phyloP scores from a whole-genome alignment of 2,888 invertebrate genomes.

The Bursaphelenchus okinawaensis region DNA sequence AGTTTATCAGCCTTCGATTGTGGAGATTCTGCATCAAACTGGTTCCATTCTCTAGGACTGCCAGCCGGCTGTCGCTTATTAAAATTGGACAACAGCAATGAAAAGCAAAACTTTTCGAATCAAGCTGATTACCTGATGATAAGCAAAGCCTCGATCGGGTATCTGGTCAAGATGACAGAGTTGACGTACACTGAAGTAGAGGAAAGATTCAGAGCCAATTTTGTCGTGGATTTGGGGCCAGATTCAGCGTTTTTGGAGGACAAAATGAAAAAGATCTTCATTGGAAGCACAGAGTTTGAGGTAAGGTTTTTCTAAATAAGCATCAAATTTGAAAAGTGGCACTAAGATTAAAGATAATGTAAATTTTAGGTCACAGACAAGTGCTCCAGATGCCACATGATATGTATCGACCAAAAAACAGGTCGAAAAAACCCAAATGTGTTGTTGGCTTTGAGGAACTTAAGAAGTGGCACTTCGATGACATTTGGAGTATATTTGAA shows the following conservation, averaged over 20 bases:
- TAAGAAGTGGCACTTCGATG: constrained; percentile 38
- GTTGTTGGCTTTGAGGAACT: constrained; percentile 55
- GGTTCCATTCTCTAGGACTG: constrained; percentile 73
- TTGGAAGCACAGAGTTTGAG: constrained; percentile 63
- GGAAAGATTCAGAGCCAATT: constrained; percentile 81
- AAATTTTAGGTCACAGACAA: constrained; percentile 63
- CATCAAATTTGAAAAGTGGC: not conserved
- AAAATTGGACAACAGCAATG: constrained; percentile 21
- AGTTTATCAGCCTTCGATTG: constrained; percentile 75
- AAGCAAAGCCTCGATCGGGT: constrained; percentile 70
- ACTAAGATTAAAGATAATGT: not conserved
- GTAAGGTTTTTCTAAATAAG: constrained; percentile 21
- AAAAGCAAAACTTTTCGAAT: constrained; percentile 65
- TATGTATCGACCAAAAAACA: constrained; percentile 82
- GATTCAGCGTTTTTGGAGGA: constrained; percentile 72
- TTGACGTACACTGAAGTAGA: constrained; percentile 57
- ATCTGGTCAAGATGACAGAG: constrained; percentile 64
- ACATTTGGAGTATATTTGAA: constrained; percentile 47
- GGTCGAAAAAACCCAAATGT: constrained; percentile 65
- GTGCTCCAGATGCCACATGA: constrained; percentile 88
- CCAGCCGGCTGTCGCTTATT: constrained; percentile 64
- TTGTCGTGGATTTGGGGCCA: constrained; percentile 66
- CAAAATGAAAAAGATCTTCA: constrained; percentile 66
- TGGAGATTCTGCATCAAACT: constrained; percentile 73
- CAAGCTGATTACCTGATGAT: constrained; percentile 80